Evolutionary conservation across 2,797 vertebrate genomes (phyloP), one percentile per base, ranked within the genome.

Genomic region (Gobio occitaniae): DNA sequence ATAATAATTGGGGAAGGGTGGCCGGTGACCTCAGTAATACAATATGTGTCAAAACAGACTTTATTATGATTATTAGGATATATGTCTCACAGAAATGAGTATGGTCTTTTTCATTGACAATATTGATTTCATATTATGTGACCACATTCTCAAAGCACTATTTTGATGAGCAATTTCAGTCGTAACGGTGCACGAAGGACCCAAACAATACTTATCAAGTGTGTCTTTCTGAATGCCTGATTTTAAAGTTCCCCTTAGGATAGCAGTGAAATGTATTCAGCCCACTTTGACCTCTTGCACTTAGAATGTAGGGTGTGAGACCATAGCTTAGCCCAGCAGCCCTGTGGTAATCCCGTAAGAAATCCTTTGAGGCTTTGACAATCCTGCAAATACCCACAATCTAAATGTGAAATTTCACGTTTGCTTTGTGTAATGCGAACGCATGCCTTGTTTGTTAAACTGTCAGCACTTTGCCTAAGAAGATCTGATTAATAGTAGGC

Each of bases 261-360:
- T 74, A 87, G 52, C 90, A 77, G 78, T 85, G 84, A 87, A 92
- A 90, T 90, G 84, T 86, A 87, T 88, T 90, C 86, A 78, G 86
- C 88, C 80, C 81, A 71, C 70, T 87, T 81, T 92, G 91, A 94
- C 91, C 89, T 90, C 79, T 86, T 90, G 88, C 68, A 89, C 87
- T 87, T 47, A 79, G 76, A 90, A 93, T 90, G 75, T 87, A 72
- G 17, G 68, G 77, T 66, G 91, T 91, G 84, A 90, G 84, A 90
- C 83, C 82, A 74, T 76, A 90, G 88, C 87, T 86, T 89, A 89
- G 91, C 91, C 87, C 87, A 83, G 83, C 85, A 87, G 86, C 66
- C 86, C 82, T 77, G 80, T 79, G 83, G 74, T 87, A 90, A 90
- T 91, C 88, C 90, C 83, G 83, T 70, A 83, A 89, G 78, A 89